Evolutionary conservation across 2,113 vertebrate genomes (phyloP).

Genomic region (Paracyprichromis sp.): DNA sequence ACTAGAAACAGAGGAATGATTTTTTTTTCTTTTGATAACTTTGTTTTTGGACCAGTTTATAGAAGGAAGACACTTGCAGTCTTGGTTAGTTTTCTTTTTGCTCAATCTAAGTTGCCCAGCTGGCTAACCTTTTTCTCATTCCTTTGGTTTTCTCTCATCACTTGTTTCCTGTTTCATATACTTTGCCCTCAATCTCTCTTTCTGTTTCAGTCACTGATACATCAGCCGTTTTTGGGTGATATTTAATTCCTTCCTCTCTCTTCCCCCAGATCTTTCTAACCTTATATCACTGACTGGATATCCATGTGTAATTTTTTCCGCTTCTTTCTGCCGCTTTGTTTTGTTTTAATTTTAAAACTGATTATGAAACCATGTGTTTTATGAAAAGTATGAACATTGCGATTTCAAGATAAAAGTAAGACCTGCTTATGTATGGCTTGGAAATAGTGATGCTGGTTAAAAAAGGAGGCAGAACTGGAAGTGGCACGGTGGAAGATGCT

Average conservation of each 20-base stretch:
- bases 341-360: neutral
- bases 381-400: neutral
- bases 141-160: neutral
- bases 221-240: constrained; percentile 7
- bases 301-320: neutral
- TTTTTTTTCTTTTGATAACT: neutral
- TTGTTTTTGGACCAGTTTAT: neutral
- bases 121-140: neutral
- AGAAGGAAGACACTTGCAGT: neutral
- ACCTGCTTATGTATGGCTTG: neutral
- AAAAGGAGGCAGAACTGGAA: neutral
- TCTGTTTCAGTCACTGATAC: constrained; percentile 1
- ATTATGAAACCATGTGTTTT: neutral
- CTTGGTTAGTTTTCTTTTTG: neutral
- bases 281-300: neutral
- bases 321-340: neutral
- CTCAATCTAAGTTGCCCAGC: neutral
- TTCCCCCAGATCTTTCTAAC: neutral
- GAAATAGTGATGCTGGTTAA: neutral
- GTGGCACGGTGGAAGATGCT: neutral
- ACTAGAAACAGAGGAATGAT: neutral
- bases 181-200: neutral
- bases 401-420: neutral
- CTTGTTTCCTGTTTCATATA: neutral
- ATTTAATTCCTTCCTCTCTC: neutral